Percentiles rank a stretch among this genome's conserved stretches.
Evolutionary conservation across 2,888 invertebrate species (phyloP).

Genomic region (Andrena bucephala): DNA sequence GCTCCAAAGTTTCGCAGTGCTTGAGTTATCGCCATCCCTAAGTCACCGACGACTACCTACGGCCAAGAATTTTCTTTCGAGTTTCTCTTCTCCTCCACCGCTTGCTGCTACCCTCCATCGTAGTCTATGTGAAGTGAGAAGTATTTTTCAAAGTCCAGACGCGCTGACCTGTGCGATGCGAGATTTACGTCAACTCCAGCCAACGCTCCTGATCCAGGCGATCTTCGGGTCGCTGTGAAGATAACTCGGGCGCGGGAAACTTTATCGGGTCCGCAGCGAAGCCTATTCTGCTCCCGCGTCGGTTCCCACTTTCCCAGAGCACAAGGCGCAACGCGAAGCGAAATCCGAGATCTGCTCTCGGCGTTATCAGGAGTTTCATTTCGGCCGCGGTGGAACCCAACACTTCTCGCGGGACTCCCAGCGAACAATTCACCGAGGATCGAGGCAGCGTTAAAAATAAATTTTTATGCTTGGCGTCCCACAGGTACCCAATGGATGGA

Average conservation of each 20-base stretch:
- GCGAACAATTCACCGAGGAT: slow-evolving; percentile 12
- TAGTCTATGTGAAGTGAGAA: neutral
- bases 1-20: slow-evolving; percentile 51
- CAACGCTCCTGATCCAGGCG: neutral
- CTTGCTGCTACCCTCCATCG: neutral
- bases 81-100: neutral
- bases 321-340: slow-evolving; percentile 49
- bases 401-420: slow-evolving; percentile 16
- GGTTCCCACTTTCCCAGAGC: slow-evolving; percentile 14
- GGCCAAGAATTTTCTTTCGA: slow-evolving; percentile 28
- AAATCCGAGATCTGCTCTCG: slow-evolving; percentile 61
- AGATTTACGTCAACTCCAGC: neutral
- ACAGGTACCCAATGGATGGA: neutral
- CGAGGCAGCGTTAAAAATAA: slow-evolving; percentile 43
- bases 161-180: neutral
- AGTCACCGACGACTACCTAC: slow-evolving; percentile 43
- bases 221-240: neutral
- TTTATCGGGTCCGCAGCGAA: too few species aligned
- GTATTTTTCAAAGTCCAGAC: slow-evolving; percentile 26
- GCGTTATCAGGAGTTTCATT: slow-evolving; percentile 48
- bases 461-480: slow-evolving; percentile 16
- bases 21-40: slow-evolving; percentile 51
- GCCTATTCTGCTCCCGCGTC: neutral
- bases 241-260: too few species aligned
- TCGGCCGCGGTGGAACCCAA: slow-evolving; percentile 28